A percentile compares a stretch with the other conserved stretches of the same genome.
These are phyloP conservation scores for Anagyrus pseudococci DNA, from an alignment of 2,888 invertebrate species.

Conservation along the genomic window DNA sequence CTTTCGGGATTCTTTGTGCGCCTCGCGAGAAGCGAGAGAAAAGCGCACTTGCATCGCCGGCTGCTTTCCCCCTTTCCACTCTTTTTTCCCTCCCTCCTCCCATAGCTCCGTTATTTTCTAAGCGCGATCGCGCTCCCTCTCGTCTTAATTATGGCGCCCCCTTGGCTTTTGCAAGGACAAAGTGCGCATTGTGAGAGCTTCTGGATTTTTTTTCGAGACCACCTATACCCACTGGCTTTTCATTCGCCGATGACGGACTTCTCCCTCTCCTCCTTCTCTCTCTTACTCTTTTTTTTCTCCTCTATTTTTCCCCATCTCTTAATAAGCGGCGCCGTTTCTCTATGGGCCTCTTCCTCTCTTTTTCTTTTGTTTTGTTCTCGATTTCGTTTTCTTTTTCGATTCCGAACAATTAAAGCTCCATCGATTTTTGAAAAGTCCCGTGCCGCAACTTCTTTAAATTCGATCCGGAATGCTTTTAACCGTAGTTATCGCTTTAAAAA, in stretches of 20 bases:
- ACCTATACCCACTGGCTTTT: background rate
- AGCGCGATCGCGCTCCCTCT: conserved; percentile 15
- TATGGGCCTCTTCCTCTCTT: background rate
- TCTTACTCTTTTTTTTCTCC: too few relatives aligned
- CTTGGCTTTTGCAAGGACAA: conserved; percentile 5
- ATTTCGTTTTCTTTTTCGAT: background rate
- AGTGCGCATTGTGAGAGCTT: background rate
- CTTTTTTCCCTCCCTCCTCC: conserved; percentile 1
- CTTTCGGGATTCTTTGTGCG: conserved; percentile 1
- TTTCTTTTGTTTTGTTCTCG: background rate
- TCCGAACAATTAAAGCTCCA: background rate
- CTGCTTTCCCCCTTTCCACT: too few relatives aligned
- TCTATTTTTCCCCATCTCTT: too few relatives aligned
- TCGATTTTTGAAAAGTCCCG: background rate
- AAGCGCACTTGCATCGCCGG: too few relatives aligned
- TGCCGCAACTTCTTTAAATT: background rate
- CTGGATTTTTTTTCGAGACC: background rate
- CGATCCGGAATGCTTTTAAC: background rate
- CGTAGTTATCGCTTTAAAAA: background rate
- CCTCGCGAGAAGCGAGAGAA: background rate
- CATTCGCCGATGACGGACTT: too few relatives aligned
- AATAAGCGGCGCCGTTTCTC: background rate
- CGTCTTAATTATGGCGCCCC: conserved; percentile 18
- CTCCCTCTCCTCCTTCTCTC: too few relatives aligned
- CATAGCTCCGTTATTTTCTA: background rate